Conservation (phyloP, 2,113 vertebrate species). For the Atrichornis clamosus region DNA sequence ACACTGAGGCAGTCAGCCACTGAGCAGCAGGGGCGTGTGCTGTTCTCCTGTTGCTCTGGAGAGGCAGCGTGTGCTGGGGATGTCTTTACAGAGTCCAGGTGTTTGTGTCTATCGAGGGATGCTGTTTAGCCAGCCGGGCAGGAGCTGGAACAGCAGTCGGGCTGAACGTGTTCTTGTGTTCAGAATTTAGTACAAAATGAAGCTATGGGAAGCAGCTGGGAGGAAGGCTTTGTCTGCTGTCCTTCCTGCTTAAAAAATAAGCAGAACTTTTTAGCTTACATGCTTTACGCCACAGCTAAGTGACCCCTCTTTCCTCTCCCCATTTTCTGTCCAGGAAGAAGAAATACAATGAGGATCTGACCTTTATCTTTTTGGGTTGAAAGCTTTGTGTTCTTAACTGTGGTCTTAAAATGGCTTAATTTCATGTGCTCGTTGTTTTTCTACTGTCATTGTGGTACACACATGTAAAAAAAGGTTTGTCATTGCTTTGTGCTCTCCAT, state of each 20-base stretch:
- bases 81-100: accelerated
- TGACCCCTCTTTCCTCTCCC: not conserved
- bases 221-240: not conserved
- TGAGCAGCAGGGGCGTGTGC: not conserved
- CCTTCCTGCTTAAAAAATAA: not conserved
- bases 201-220: not conserved
- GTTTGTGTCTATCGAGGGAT: not conserved
- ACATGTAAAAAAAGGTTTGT: not conserved
- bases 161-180: not conserved
- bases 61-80: not conserved
- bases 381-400: not conserved
- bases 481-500: not conserved
- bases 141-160: accelerated
- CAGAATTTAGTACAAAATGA: not conserved
- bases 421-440: not conserved
- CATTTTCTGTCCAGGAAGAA: not conserved
- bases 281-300: not conserved
- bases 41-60: not conserved
- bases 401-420: not conserved
- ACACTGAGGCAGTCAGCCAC: accelerated
- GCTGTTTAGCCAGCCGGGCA: not conserved
- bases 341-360: not conserved
- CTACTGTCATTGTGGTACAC: not conserved
- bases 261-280: not conserved
- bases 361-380: not conserved